Percentiles rank a stretch among this genome's conserved stretches.
Evolutionary conservation across 2,888 invertebrate genomes (phyloP).

Genomic region (Monoplex corrugatus): DNA sequence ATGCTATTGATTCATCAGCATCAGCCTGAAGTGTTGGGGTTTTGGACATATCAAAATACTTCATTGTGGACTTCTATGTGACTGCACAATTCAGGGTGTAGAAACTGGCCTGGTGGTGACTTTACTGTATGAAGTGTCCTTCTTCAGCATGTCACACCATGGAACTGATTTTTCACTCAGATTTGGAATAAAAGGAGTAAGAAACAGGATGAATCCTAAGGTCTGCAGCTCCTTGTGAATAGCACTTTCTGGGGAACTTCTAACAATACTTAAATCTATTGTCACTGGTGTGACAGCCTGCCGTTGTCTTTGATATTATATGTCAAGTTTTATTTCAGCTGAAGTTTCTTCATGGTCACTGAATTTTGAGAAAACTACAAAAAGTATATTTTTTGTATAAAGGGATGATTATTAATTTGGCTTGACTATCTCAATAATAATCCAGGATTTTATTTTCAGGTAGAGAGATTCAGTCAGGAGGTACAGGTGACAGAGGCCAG

Average conservation of each 20-base stretch:
- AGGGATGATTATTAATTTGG: too few relatives aligned
- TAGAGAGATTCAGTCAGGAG: constrained; percentile 98
- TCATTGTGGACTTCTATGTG: constrained; percentile 12
- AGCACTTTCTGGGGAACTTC: too few relatives aligned
- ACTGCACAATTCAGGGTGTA: constrained; percentile 45
- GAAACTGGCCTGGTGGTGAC: constrained; percentile 45
- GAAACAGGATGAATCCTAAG: constrained; percentile 53
- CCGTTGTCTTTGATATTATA: too few relatives aligned
- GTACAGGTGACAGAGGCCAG: constrained; percentile 98
- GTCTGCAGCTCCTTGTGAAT: constrained; percentile 55
- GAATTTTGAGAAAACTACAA: too few relatives aligned
- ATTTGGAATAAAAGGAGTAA: constrained; percentile 48
- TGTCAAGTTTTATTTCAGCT: too few relatives aligned
- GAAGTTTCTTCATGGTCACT: too few relatives aligned
- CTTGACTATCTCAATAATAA: too few relatives aligned
- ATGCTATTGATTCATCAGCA: constrained; percentile 60
- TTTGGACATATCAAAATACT: constrained; percentile 49
- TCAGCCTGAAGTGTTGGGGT: constrained; percentile 60
- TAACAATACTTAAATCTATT: too few relatives aligned
- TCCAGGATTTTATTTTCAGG: constrained; percentile 81
- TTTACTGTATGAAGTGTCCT: constrained; percentile 53
- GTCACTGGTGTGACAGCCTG: too few relatives aligned
- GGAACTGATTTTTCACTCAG: constrained; percentile 24
- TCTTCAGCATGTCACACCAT: constrained; percentile 52
- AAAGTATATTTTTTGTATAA: too few relatives aligned